phyloP scores from a whole-genome alignment of 2,113 vertebrate species.

The Calyptomena viridis region DNA sequence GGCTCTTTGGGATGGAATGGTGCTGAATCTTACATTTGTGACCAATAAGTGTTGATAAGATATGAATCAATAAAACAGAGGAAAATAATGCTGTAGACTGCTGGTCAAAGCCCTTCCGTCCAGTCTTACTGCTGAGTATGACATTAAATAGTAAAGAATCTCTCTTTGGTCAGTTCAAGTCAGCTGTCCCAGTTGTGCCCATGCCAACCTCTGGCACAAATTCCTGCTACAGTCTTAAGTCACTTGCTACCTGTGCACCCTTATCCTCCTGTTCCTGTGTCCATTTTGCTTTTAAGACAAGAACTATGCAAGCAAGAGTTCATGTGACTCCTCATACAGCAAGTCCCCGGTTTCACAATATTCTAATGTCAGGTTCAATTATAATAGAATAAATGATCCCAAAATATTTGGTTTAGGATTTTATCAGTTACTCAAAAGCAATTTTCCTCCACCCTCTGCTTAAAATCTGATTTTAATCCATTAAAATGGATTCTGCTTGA shows the following conservation, averaged over 20 bases:
- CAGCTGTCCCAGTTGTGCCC: neutral
- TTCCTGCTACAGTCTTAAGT: neutral
- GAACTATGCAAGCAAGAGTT: too few relatives aligned
- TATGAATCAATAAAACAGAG: fast-evolving
- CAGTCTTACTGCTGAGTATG: neutral
- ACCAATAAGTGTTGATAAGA: neutral
- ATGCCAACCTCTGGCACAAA: neutral
- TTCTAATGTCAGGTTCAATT: neutral
- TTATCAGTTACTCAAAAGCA: neutral
- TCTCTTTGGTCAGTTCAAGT: neutral
- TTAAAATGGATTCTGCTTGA: neutral
- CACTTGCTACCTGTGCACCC: fast-evolving
- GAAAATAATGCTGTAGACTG: fast-evolving
- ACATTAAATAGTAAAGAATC: fast-evolving
- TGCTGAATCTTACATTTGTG: neutral
- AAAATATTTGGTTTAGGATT: neutral
- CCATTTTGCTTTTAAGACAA: neutral
- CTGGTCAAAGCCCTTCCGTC: neutral
- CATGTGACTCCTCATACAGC: neutral
- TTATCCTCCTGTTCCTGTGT: neutral
- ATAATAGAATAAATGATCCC: neutral
- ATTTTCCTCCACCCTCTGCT: neutral
- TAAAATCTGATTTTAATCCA: too few relatives aligned
- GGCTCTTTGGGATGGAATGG: neutral
- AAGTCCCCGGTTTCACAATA: neutral